Percentiles rank a stretch among this genome's conserved stretches.
phyloP scores from a whole-genome alignment of 2,113 vertebrate genomes.

The Lepisosteus oculatus region DNA sequence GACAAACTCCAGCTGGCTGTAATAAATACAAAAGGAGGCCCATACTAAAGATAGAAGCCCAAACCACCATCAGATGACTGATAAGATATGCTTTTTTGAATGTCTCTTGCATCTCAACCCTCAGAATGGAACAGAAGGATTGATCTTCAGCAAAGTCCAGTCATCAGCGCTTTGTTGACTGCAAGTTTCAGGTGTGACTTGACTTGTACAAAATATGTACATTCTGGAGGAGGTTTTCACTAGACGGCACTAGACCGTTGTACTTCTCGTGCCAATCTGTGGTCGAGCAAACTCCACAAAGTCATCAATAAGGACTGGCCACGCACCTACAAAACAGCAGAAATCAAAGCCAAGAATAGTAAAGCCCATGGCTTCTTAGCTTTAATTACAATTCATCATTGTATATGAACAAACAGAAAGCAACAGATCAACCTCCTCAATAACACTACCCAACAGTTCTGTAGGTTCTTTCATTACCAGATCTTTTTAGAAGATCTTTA shows the following conservation, averaged over 20 bases:
- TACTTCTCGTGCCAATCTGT: conserved; percentile 86
- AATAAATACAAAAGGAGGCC: conserved; percentile 64
- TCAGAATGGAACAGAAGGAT: conserved; percentile 64
- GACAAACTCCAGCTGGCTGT: conserved; percentile 71
- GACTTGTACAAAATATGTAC: conserved; percentile 81
- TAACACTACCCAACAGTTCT: no score
- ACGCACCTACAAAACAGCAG: conserved; percentile 60
- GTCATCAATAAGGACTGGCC: conserved; percentile 85
- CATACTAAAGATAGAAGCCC: conserved; percentile 77
- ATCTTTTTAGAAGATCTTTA: no score
- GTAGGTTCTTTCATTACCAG: no score
- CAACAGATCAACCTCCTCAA: neutral
- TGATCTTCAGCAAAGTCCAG: conserved; percentile 80
- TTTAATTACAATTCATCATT: neutral
- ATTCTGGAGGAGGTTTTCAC: conserved; percentile 62
- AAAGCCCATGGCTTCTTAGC: neutral
- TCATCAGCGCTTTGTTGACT: conserved; percentile 75
- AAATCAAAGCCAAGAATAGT: conserved; percentile 7
- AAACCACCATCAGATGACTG: conserved; percentile 73
- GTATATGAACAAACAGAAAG: neutral
- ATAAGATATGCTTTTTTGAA: conserved; percentile 56
- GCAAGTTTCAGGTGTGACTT: conserved; percentile 74
- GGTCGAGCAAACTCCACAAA: conserved; percentile 89
- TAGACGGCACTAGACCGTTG: conserved; percentile 73
- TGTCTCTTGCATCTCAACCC: conserved; percentile 57